Evolutionary conservation across 2,888 invertebrate species (phyloP).

Genomic region (Pandemis heparana): DNA sequence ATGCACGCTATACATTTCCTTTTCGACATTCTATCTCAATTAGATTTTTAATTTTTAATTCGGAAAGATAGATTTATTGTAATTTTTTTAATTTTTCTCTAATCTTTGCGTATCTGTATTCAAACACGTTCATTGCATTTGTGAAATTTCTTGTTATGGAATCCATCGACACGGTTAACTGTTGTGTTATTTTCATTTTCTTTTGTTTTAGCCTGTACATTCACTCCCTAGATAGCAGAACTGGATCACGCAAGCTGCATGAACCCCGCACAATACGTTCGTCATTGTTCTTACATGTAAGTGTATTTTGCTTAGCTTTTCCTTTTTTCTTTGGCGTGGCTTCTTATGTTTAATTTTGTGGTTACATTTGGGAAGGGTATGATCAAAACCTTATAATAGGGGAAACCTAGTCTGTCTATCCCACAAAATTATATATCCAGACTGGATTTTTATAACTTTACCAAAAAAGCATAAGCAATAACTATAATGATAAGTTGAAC

Average conservation of each 20-base stretch:
- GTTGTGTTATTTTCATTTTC: slow-evolving; percentile 36
- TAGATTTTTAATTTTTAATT: slow-evolving; percentile 17
- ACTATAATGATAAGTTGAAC: no score
- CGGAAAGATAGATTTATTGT: slow-evolving; percentile 5
- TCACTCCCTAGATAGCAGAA: slow-evolving; percentile 73
- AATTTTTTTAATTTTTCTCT: slow-evolving; percentile 1
- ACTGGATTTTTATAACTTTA: no score
- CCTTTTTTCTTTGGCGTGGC: slow-evolving; percentile 46
- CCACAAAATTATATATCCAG: no score
- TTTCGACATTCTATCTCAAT: slow-evolving; percentile 37
- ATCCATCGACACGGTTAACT: slow-evolving; percentile 18
- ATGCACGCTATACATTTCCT: slow-evolving; percentile 56
- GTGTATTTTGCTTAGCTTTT: slow-evolving; percentile 54
- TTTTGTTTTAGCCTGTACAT: slow-evolving; percentile 66
- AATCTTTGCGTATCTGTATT: background rate
- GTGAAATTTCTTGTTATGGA: background rate
- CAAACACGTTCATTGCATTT: slow-evolving; percentile 10
- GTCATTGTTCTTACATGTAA: slow-evolving; percentile 63
- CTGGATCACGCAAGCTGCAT: slow-evolving; percentile 76
- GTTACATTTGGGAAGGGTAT: background rate
- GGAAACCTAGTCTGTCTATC: no score
- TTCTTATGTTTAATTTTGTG: slow-evolving; percentile 39
- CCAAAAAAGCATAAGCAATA: no score
- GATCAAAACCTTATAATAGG: background rate
- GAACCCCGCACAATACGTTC: slow-evolving; percentile 70